Conservation (phyloP, 2,888 invertebrate species). For the Lithodes maja region DNA sequence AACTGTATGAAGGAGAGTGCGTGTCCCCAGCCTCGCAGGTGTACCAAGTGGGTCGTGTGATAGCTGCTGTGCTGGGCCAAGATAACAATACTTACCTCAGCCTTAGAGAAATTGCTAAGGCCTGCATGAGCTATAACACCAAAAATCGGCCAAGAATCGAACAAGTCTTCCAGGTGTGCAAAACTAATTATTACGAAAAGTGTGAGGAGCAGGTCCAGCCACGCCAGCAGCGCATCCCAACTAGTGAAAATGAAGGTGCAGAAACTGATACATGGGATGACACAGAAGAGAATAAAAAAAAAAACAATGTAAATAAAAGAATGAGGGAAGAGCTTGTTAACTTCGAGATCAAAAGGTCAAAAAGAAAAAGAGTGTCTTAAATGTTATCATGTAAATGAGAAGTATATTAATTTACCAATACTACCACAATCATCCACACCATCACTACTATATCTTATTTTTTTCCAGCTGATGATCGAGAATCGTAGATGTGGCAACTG, state of each 20-base stretch:
- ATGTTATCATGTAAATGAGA: too few relatives aligned
- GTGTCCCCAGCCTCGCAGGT: conserved; percentile 1
- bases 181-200: not conserved
- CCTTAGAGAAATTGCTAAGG: not conserved
- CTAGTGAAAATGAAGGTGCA: not conserved
- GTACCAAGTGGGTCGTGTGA: not conserved
- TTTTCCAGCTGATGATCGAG: too few relatives aligned
- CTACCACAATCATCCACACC: too few relatives aligned
- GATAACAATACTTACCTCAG: not conserved
- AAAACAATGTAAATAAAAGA: too few relatives aligned
- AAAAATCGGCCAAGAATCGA: conserved; percentile 3
- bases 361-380: too few relatives aligned
- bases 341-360: too few relatives aligned
- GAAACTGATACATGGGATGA: not conserved
- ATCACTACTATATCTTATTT: too few relatives aligned
- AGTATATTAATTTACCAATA: too few relatives aligned
- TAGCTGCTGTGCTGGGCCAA: not conserved
- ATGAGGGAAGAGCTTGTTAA: too few relatives aligned
- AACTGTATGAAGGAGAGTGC: not conserved
- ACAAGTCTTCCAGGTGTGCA: not conserved
- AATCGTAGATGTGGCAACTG: too few relatives aligned
- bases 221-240: not conserved
- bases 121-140: not conserved
- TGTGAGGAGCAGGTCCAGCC: not conserved
- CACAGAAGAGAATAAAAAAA: too few relatives aligned